Evolutionary conservation across 2,888 invertebrate genomes (phyloP).

Genomic region (Nomada goodeniana): DNA sequence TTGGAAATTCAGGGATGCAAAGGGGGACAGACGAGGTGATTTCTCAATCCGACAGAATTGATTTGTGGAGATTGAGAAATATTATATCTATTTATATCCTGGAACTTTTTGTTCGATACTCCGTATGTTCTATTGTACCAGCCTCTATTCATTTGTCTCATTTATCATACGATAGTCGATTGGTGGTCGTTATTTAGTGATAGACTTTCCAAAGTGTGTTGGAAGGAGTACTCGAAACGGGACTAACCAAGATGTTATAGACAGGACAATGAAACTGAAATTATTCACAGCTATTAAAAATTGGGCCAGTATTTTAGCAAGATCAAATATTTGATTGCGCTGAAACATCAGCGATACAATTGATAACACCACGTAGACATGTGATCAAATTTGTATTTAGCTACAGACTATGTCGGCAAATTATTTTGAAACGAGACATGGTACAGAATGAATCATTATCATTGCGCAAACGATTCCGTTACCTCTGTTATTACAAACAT

Average conservation of each 20-base stretch:
- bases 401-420: too few species aligned
- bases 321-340: too few species aligned
- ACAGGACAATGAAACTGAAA: too few species aligned
- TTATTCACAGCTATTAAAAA: too few species aligned
- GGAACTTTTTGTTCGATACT: slow-evolving; percentile 18
- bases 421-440: too few species aligned
- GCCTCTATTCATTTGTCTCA: slow-evolving; percentile 17
- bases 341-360: too few species aligned
- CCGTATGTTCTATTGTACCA: slow-evolving; percentile 14
- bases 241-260: neutral
- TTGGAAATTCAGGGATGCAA: neutral
- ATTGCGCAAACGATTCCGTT: too few species aligned
- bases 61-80: slow-evolving; percentile 30
- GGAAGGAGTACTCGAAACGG: neutral
- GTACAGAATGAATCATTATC: too few species aligned
- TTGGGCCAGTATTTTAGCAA: too few species aligned
- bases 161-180: slow-evolving; percentile 11
- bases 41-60: slow-evolving; percentile 35
- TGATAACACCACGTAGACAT: too few species aligned
- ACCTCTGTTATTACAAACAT: too few species aligned
- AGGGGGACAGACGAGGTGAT: slow-evolving; percentile 17
- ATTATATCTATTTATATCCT: slow-evolving; percentile 9
- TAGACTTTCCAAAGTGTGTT: neutral
- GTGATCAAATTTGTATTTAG: too few species aligned
- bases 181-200: slow-evolving; percentile 8